Evolutionary conservation across 2,113 vertebrate genomes (phyloP).

Genomic region (Morphnarchus princeps): DNA sequence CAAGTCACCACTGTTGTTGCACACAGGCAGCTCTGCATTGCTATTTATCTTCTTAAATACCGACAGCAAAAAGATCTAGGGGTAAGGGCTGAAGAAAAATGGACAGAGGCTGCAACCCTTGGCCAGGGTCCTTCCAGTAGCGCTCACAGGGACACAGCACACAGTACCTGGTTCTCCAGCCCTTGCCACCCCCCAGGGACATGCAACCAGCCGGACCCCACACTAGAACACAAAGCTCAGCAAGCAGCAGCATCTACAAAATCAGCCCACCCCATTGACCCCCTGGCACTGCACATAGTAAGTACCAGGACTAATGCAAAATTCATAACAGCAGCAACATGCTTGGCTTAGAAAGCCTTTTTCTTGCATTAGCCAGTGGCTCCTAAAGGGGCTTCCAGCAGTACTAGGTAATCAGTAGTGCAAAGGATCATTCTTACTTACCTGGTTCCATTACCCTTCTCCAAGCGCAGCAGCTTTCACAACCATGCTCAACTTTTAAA

Average conservation of each 20-base stretch:
- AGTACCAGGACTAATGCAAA: neutral
- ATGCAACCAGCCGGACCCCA: accelerated
- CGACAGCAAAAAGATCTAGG: neutral
- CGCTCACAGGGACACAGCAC: neutral
- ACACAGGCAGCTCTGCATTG: neutral
- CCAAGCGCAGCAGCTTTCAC: accelerated
- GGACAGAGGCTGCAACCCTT: neutral
- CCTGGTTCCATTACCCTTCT: neutral
- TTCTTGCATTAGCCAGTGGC: neutral
- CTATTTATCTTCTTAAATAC: neutral
- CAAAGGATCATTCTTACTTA: neutral
- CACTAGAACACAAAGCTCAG: accelerated
- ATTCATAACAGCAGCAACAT: neutral
- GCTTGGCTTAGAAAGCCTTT: neutral
- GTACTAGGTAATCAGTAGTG: accelerated
- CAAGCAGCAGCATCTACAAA: neutral
- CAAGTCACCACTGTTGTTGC: neutral
- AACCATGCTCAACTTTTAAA: accelerated
- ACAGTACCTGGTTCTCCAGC: neutral
- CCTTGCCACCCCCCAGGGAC: neutral
- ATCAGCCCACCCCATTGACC: neutral
- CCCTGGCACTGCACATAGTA: accelerated
- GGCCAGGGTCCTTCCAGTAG: neutral
- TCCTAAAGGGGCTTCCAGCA: neutral
- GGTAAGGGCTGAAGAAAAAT: neutral